These are phyloP conservation scores for Diarsia mendica DNA, from an alignment of 2,888 invertebrate genomes.

Conservation along the genomic window DNA sequence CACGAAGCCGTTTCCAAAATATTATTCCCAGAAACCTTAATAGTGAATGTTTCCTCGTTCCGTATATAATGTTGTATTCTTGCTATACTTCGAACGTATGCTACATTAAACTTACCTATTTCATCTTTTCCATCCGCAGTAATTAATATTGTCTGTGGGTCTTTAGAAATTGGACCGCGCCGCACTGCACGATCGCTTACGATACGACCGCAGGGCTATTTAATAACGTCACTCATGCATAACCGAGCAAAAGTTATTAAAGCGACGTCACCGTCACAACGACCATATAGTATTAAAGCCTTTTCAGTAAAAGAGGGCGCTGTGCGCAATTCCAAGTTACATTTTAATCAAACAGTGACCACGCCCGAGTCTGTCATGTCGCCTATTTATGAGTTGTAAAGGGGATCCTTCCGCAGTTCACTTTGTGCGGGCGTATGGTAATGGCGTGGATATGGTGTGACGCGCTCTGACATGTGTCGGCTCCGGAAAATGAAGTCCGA, in stretches of 20 bases:
- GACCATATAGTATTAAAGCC: constrained; percentile 77
- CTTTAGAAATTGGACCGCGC: constrained; percentile 55
- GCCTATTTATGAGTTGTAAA: constrained; percentile 85
- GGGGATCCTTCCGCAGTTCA: constrained; percentile 82
- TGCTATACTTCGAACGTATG: not conserved
- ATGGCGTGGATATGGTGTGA: constrained; percentile 84
- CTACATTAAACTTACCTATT: constrained; percentile 29
- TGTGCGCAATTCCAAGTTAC: constrained; percentile 72
- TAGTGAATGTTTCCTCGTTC: constrained; percentile 9
- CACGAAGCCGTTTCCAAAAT: not conserved
- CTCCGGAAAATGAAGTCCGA: constrained; percentile 84
- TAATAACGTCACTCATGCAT: constrained; percentile 80
- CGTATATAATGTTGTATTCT: not conserved
- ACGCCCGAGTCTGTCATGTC: constrained; percentile 82
- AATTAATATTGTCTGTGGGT: constrained; percentile 59
- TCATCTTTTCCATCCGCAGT: constrained; percentile 32
- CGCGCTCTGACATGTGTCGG: constrained; percentile 86
- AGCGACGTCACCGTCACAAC: constrained; percentile 77
- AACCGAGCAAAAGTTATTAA: constrained; percentile 84
- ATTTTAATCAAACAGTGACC: constrained; percentile 88
- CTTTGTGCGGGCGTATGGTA: constrained; percentile 84
- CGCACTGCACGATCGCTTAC: constrained; percentile 71
- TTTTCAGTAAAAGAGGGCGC: constrained; percentile 78
- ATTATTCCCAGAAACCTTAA: constrained; percentile 10
- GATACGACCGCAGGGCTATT: constrained; percentile 71